Percentiles rank a stretch among this genome's conserved stretches.
These are phyloP conservation scores for Caenorhabditis sp. DNA, from an alignment of 2,888 invertebrate species.

Conservation along the genomic window DNA sequence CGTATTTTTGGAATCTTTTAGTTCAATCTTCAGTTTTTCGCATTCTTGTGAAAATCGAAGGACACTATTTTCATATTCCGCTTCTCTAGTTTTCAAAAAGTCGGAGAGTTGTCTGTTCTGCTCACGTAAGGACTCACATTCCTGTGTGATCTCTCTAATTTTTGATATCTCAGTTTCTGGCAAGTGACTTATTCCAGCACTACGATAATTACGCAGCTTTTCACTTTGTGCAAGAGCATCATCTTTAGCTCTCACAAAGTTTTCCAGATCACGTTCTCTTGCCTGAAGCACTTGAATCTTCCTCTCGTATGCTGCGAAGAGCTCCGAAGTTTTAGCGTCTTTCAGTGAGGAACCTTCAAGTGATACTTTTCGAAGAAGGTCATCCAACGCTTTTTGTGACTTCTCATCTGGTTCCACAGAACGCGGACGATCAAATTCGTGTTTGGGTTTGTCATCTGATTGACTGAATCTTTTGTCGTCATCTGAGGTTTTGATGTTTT, in stretches of 20 bases:
- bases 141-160: slow-evolving; percentile 44
- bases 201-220: slow-evolving; percentile 71
- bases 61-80: not conserved
- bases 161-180: slow-evolving; percentile 31
- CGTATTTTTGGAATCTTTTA: slow-evolving; percentile 20
- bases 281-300: slow-evolving; percentile 67
- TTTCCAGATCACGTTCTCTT: slow-evolving; percentile 79
- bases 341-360: slow-evolving; percentile 59
- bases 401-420: slow-evolving; percentile 24
- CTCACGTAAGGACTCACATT: slow-evolving; percentile 55
- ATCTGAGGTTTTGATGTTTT: slow-evolving; percentile 5
- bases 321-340: slow-evolving; percentile 67
- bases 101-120: slow-evolving; percentile 41
- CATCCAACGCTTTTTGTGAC: slow-evolving; percentile 49
- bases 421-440: not conserved
- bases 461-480: not conserved
- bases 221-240: slow-evolving; percentile 80
- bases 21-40: slow-evolving; percentile 44
- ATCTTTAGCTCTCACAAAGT: slow-evolving; percentile 80
- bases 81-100: not conserved
- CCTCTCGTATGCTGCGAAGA: slow-evolving; percentile 68
- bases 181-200: not conserved
- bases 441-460: not conserved
- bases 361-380: slow-evolving; percentile 43
- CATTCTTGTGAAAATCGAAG: slow-evolving; percentile 30